These are phyloP conservation scores for Siniperca obscura DNA, from an alignment of 2,797 vertebrate genomes.

Conservation along the genomic window DNA sequence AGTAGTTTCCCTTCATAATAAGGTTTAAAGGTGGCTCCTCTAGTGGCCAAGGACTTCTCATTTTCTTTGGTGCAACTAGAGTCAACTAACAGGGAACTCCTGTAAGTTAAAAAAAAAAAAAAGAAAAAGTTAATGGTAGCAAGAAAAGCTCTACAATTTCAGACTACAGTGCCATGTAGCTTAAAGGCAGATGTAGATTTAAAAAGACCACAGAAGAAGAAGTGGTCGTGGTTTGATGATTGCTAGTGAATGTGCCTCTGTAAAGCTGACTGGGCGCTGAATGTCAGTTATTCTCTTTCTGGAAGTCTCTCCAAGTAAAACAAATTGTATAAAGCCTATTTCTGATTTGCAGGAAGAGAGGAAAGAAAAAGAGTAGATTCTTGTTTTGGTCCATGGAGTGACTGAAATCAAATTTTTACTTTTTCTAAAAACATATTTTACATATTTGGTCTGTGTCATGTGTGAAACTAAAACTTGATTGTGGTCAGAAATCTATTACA, in stretches of 20 bases:
- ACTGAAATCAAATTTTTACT: not conserved
- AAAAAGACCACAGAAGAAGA: slow-evolving; percentile 4
- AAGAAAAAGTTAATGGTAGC: not conserved
- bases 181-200: not conserved
- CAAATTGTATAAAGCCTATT: slow-evolving; percentile 67
- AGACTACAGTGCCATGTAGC: slow-evolving; percentile 68
- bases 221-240: slow-evolving; percentile 55
- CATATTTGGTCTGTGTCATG: not conserved
- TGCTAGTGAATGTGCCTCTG: slow-evolving; percentile 67
- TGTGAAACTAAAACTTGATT: slow-evolving; percentile 2
- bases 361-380: not conserved
- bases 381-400: not conserved
- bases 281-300: slow-evolving; percentile 82
- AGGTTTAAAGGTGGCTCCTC: not conserved
- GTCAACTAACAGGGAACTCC: not conserved
- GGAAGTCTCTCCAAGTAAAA: slow-evolving; percentile 69
- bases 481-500: slow-evolving; percentile 7
- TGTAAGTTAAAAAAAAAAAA: not conserved
- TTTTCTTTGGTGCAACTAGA: not conserved
- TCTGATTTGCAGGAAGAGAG: slow-evolving; percentile 39
- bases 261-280: slow-evolving; percentile 78
- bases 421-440: slow-evolving; percentile 11
- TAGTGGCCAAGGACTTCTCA: not conserved
- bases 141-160: slow-evolving; percentile 74
- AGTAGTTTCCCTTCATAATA: not conserved